Evolutionary conservation across 2,888 invertebrate genomes (phyloP), one percentile per base, ranked within the genome.

Genomic region (Galeopsomyia nigrocyanea): DNA sequence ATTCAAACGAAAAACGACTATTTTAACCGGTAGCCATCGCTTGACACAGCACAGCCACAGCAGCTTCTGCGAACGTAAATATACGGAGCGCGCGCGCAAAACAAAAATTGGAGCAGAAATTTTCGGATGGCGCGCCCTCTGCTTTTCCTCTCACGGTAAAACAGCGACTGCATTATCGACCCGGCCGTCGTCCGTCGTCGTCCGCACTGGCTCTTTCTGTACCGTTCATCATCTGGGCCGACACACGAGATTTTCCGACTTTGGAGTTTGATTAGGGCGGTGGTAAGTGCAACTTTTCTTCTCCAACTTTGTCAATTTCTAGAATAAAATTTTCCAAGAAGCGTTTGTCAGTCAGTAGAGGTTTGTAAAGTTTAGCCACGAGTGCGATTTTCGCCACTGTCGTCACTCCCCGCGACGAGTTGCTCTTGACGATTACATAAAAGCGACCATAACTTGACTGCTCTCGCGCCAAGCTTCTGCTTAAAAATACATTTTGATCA

Each of bases 371-470:
- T 39, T 39, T 13, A 39, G 5, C 39, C 10, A 39, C 39, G 39
- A 39, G 7, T 39, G 39, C 39, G 13, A 39, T 39, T 39, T 47
- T 56, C 21, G 53, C 19, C 46, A n/a, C 14, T 3, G 16, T 47
- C 39, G 57, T 22, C 49, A n/a, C 49, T 21, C 50, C 46, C 21
- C 16, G 7, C 39, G 39, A 39, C 39, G 31, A 67, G 67, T 73
- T 65, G 65, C 50, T 68, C 10, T 71, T 60, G 71, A 72, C 71
- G 78, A 79, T 80, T 80, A 80, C 79, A 79, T 80, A 80, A 80
- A 80, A 71, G 78, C 75, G 75, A 68, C 74, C 77, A 75, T 78
- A 74, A 75, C 60, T 64, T 39, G 49, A n/a, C n/a, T 49, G 22
- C 19, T 39, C 14, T 39, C 50, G 21, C 16, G 19, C 39, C 39